Evolutionary conservation across 1,140 invertebrate genomes (phyloP).

Genomic region (Goniozus legneri): DNA sequence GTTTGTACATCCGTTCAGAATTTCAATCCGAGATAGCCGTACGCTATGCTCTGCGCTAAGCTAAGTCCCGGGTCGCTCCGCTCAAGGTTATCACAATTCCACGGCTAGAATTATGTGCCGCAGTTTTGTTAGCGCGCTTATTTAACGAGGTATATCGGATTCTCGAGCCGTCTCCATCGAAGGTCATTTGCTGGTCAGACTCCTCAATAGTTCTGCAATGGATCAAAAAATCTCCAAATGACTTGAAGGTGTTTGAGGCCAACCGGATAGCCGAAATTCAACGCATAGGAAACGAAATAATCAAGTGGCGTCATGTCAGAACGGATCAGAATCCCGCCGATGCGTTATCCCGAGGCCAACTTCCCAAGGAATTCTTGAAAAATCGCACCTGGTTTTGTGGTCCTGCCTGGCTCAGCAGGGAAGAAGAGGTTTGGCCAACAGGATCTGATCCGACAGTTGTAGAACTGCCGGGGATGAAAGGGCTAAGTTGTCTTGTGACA

Average conservation of each 20-base stretch:
- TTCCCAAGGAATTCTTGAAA: background rate
- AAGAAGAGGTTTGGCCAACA: background rate
- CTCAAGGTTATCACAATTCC: background rate
- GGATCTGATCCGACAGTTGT: no score
- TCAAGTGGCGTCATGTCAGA: background rate
- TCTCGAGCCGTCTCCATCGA: background rate
- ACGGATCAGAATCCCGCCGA: background rate
- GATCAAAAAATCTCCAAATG: background rate
- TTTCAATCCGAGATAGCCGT: no score
- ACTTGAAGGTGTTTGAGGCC: background rate
- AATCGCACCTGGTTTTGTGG: background rate
- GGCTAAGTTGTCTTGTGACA: background rate
- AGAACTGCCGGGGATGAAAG: background rate
- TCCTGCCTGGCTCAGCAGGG: background rate
- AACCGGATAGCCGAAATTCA: background rate
- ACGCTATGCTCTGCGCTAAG: no score
- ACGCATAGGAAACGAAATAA: background rate
- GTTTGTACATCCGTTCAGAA: no score
- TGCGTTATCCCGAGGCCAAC: background rate
- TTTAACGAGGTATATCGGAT: background rate
- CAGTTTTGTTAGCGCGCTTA: background rate
- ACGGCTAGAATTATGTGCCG: background rate
- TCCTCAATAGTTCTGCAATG: background rate
- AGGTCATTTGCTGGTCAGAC: background rate
- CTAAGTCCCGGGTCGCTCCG: background rate